Evolutionary conservation across 92 coral and sea anemone genomes (phyloP).

Genomic region (Nematostella vectensis): DNA sequence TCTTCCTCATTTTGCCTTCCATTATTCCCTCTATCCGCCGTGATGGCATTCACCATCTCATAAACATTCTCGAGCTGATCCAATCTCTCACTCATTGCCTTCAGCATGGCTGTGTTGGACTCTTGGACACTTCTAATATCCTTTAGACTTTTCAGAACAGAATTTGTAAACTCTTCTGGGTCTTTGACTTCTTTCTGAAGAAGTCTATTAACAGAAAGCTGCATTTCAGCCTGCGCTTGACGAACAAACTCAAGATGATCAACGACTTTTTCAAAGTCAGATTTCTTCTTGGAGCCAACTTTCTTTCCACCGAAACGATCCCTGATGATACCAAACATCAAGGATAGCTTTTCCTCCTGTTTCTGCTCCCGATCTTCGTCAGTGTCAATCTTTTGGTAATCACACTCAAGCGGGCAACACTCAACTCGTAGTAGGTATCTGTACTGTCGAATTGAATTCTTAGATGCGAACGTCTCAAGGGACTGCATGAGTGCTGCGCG

Average conservation of each 20-base stretch:
- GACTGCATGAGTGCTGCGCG: conserved; percentile 67
- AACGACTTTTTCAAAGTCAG: not conserved
- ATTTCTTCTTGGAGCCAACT: not conserved
- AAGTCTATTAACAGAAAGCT: not conserved
- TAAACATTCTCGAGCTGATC: not conserved
- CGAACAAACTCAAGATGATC: not conserved
- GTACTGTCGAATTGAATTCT: conserved; percentile 28
- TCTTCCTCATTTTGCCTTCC: not conserved
- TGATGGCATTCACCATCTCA: not conserved
- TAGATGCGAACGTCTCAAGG: conserved; percentile 43
- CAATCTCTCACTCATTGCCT: not conserved
- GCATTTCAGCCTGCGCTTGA: not conserved
- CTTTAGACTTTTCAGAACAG: not conserved
- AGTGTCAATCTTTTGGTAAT: conserved; percentile 12
- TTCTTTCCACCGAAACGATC: conserved; percentile 39
- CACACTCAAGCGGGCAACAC: conserved; percentile 60
- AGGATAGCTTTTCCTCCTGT: conserved; percentile 33
- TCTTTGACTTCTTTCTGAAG: not conserved
- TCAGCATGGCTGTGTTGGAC: not conserved
- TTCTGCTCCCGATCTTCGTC: conserved; percentile 35
- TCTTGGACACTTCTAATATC: not conserved
- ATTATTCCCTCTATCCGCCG: not conserved
- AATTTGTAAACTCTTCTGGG: not conserved
- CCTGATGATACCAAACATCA: conserved; percentile 24
- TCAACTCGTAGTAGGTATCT: conserved; percentile 35